Conservation (phyloP, 2,113 vertebrate species). For the Plecotus auritus region DNA sequence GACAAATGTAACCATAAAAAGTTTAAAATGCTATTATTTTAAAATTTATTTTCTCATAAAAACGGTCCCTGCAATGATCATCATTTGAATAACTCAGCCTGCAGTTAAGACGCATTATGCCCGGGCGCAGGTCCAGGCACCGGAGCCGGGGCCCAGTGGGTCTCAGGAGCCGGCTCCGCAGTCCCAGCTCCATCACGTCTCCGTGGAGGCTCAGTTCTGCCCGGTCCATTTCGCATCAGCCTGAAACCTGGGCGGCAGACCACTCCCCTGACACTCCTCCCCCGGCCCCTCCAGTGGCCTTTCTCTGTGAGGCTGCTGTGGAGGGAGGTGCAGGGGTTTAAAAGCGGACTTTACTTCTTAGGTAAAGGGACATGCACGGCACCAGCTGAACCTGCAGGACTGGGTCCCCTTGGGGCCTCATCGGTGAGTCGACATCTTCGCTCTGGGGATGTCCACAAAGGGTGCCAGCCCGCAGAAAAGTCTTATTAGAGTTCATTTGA, state of each 20-base stretch:
- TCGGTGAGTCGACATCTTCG: background rate
- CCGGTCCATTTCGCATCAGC: background rate
- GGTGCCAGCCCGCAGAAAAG: background rate
- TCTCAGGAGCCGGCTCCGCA: background rate
- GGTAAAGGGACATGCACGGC: background rate
- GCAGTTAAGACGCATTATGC: constrained; percentile 53
- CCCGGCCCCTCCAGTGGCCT: background rate
- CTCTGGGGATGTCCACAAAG: background rate
- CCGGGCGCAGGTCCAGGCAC: constrained; percentile 54
- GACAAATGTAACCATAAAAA: constrained; percentile 70
- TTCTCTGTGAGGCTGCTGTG: background rate
- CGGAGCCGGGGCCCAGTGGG: background rate
- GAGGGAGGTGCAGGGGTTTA: background rate
- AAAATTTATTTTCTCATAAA: constrained; percentile 78
- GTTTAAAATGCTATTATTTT: constrained; percentile 74
- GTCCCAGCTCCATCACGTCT: background rate
- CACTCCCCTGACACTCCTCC: background rate
- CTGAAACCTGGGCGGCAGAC: background rate
- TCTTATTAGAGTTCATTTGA: background rate
- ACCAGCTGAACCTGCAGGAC: background rate
- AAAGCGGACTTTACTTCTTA: constrained; percentile 36
- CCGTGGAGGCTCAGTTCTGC: background rate
- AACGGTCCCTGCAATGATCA: constrained; percentile 67
- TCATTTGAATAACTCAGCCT: constrained; percentile 69
- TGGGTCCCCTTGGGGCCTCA: background rate